These are phyloP conservation scores for Danaus chrysippus DNA, from an alignment of 2,888 invertebrate genomes.

Conservation along the genomic window DNA sequence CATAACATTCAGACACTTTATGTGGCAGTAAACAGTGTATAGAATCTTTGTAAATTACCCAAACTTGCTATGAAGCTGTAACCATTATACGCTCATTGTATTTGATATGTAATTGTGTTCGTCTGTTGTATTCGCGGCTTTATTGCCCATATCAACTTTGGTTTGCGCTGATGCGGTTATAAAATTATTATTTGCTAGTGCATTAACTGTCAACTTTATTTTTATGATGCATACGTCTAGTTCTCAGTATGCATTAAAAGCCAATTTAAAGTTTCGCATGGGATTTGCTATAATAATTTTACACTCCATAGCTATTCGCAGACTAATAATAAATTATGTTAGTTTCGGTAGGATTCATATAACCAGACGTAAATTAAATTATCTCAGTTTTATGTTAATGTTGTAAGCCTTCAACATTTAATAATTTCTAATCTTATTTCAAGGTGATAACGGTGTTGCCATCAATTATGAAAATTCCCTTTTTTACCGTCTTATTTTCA, in stretches of 20 bases:
- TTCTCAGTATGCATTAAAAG: conserved; percentile 22
- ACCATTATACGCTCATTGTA: conserved; percentile 47
- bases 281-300: background rate
- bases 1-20: too few relatives aligned
- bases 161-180: conserved; percentile 41
- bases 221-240: conserved; percentile 27
- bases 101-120: conserved; percentile 65
- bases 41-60: background rate
- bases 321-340: too few relatives aligned
- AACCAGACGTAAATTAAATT: too few relatives aligned
- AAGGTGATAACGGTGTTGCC: conserved; percentile 7
- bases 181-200: conserved; percentile 40
- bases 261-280: conserved; percentile 19
- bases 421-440: conserved; percentile 11
- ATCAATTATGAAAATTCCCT: conserved; percentile 16
- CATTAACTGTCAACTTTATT: conserved; percentile 38
- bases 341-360: too few relatives aligned
- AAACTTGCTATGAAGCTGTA: conserved; percentile 18
- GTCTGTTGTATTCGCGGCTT: conserved; percentile 59
- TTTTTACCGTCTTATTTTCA: conserved; percentile 23
- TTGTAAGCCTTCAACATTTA: background rate
- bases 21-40: background rate
- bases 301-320: background rate
- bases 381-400: background rate
- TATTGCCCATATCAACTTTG: conserved; percentile 74